A percentile compares a stretch with the other conserved stretches of the same genome.
These are phyloP conservation scores for Danionella cerebrum DNA, from an alignment of 2,113 vertebrate species.

Conservation along the genomic window DNA sequence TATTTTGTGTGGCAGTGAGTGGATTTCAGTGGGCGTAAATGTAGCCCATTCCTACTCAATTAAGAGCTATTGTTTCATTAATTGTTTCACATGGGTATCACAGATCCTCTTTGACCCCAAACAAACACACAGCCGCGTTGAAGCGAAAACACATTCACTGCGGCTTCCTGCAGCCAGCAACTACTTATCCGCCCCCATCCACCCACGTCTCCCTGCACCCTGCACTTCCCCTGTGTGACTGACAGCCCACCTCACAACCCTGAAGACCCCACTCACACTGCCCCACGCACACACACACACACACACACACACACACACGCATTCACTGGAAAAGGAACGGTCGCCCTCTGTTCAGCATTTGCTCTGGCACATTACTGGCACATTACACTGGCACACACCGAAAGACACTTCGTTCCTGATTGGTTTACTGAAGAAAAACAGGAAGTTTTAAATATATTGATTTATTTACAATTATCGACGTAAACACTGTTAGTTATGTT, in stretches of 20 bases:
- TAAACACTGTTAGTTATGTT: too few species aligned
- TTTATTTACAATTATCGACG: too few species aligned
- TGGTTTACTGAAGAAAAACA: too few species aligned
- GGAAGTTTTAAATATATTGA: too few species aligned
- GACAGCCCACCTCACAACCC: constrained; percentile 31
- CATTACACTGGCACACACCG: constrained; percentile 3
- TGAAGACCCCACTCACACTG: constrained; percentile 10
- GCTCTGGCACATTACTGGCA: constrained; percentile 16
- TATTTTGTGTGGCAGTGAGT: background rate
- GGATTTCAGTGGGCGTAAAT: background rate
- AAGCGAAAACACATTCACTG: constrained; percentile 15
- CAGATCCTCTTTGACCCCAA: constrained; percentile 8
- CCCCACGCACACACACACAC: constrained; percentile 19
- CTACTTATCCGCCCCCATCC: constrained; percentile 26
- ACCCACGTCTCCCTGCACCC: constrained; percentile 33
- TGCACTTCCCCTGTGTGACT: constrained; percentile 19
- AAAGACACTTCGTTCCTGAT: too few species aligned
- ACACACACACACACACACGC: constrained; percentile 14
- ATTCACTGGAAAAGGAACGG: constrained; percentile 25
- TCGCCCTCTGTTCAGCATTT: constrained; percentile 25
- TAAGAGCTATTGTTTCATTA: background rate
- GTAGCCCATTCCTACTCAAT: background rate
- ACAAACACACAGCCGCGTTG: constrained; percentile 28
- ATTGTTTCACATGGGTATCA: constrained; percentile 3
- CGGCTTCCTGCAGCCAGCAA: constrained; percentile 28